Evolutionary conservation across 2,797 vertebrate species (phyloP).

Genomic region (Cynopterus sphinx): DNA sequence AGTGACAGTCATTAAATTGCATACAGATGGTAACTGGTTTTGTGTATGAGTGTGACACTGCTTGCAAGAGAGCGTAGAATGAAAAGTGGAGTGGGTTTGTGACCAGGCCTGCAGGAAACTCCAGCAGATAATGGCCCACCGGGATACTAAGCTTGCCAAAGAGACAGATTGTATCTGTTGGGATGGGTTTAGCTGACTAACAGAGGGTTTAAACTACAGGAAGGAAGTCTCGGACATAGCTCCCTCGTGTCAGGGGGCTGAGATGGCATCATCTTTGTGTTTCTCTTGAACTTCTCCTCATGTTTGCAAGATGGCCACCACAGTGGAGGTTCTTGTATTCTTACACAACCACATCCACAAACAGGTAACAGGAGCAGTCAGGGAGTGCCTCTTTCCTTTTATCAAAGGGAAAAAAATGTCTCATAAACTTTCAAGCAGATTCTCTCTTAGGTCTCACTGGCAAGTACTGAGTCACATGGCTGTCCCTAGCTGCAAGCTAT

Average conservation of each 20-base stretch:
- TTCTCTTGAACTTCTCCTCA: background rate
- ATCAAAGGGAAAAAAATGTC: background rate
- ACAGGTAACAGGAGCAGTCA: background rate
- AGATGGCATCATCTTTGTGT: background rate
- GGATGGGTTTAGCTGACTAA: background rate
- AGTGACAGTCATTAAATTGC: background rate
- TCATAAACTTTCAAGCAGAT: background rate
- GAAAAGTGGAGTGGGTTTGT: background rate
- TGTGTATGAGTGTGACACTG: background rate
- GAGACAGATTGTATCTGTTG: background rate
- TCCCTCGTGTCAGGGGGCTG: background rate
- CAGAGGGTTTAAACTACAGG: background rate
- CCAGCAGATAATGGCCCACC: background rate
- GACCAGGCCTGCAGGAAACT: background rate
- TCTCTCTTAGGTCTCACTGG: background rate
- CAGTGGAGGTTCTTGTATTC: background rate
- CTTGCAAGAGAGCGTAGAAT: background rate
- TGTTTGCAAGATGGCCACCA: background rate
- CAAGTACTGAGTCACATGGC: background rate
- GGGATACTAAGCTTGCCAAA: background rate
- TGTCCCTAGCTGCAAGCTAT: background rate
- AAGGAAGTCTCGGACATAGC: background rate
- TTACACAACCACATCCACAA: background rate
- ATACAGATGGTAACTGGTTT: background rate
- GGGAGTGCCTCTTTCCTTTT: background rate